Conservation (phyloP, 2,113 vertebrate species). For the Caloenas nicobarica region DNA sequence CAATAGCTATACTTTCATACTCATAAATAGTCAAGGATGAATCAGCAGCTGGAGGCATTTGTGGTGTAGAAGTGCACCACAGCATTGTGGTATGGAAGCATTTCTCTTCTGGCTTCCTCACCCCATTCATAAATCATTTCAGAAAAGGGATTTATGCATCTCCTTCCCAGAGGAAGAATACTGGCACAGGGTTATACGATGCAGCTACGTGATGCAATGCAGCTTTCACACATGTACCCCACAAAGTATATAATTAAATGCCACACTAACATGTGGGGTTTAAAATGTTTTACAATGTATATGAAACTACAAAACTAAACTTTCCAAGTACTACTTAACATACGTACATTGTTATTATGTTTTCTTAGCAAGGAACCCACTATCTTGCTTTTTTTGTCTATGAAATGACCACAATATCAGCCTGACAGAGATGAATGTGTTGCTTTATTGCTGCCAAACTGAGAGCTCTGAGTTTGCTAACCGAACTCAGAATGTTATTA, state of each 20-base stretch:
- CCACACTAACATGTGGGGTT: too few relatives aligned
- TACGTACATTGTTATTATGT: background rate
- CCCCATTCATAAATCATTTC: background rate
- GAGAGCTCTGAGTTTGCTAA: conserved; percentile 44
- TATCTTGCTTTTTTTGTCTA: background rate
- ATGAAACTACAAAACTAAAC: background rate
- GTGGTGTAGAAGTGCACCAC: background rate
- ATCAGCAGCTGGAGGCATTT: background rate
- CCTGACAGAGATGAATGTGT: conserved; percentile 58
- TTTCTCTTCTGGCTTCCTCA: background rate
- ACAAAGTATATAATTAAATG: background rate
- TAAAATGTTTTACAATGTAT: background rate
- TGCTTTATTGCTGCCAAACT: conserved; percentile 55
- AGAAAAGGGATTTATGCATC: background rate
- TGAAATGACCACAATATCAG: background rate
- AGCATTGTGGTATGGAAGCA: background rate
- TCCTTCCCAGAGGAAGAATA: background rate
- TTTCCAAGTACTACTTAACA: background rate
- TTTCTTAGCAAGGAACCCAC: background rate
- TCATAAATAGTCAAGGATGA: background rate
- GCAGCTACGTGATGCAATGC: background rate
- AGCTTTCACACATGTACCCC: background rate
- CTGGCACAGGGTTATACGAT: background rate
- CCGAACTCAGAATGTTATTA: conserved; percentile 67
- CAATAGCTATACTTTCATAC: background rate